phyloP scores from a whole-genome alignment of 2,113 vertebrate genomes.

The Archocentrus centrarchus region DNA sequence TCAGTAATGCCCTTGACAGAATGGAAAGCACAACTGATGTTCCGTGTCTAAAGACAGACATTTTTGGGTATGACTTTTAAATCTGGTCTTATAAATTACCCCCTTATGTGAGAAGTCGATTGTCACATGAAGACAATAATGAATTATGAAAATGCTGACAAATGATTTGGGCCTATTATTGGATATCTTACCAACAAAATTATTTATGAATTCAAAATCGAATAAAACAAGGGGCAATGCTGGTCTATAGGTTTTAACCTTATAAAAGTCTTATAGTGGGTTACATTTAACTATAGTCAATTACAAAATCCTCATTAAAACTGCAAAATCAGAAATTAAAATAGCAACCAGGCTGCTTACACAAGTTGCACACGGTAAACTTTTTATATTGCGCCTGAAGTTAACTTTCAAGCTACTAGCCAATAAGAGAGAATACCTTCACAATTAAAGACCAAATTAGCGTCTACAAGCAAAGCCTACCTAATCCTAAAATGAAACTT shows the following conservation, averaged over 20 bases:
- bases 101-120: conserved; percentile 49
- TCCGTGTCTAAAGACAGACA: conserved; percentile 74
- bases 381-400: conserved; percentile 41
- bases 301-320: conserved; percentile 7
- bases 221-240: conserved; percentile 16
- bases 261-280: conserved; percentile 14
- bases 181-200: conserved; percentile 39
- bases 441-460: conserved; percentile 65
- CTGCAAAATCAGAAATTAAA: conserved; percentile 34
- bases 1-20: conserved; percentile 77
- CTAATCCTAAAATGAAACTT: conserved; percentile 45
- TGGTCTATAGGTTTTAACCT: conserved; percentile 39
- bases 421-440: conserved; percentile 11
- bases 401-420: conserved; percentile 29
- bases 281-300: conserved; percentile 6
- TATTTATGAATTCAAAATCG: conserved; percentile 57
- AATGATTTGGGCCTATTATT: conserved; percentile 43
- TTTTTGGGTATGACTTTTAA: conserved; percentile 63
- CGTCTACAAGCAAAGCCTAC: conserved; percentile 49
- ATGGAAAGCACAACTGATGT: conserved; percentile 73
- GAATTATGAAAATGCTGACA: conserved; percentile 43
- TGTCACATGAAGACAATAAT: conserved; percentile 57
- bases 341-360: not conserved
- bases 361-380: conserved; percentile 30
- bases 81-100: conserved; percentile 72